Base-by-base conservation (phyloP, 2,888 invertebrate species). In the Pristionchus arcanus region DNA sequence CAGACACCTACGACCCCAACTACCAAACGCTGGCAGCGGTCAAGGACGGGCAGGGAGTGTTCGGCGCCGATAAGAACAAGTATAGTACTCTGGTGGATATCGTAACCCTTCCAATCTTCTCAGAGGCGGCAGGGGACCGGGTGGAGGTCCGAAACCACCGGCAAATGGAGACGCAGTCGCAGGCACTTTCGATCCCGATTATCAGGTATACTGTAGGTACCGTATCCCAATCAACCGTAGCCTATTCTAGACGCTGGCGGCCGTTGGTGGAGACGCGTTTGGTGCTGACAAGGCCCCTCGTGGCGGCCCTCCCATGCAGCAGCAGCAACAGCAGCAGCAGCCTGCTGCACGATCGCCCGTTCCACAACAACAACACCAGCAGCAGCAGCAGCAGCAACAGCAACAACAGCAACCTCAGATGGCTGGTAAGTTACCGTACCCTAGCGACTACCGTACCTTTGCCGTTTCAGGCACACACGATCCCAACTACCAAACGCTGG, bases 41-140 rank as follows among this genome's bases (percentile, higher is more conserved):
- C 74, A 74, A 74, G 74, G 74, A 74, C 13, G 74, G 74, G 15
- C 74, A 74, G 37, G 74, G 74, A 25, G 74, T 74, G 37, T 74
- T 74, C 37, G 74, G 74, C 31, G 74, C 31, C 16, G 74, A 74
- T 37, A 74, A 74, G 74, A 37, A 37, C 37, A 37, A 74, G 74
- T 74, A 74, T 37, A 19, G 74, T 74, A 74, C 19, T 19, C 74
- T 0, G 15, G 5, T 21, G n/a, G n/a, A 25, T 74, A 74, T 37
- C 37, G 74, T 74, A 74, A 34, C 74, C 74, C 37, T 34, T 19
- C 16, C 31, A 74, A 15, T 28, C 68, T n/a, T 31, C 31, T 74
- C 74, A 74, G 37, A 28, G 74, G 37, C 34, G 74, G 74, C 74
- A 31, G 37, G 37, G 74, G 74, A 31, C n/a, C n/a, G 5, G 74